Percentiles rank a stretch among this genome's conserved stretches.
phyloP scores from a whole-genome alignment of 2,113 vertebrate species.

The Eretmochelys imbricata region DNA sequence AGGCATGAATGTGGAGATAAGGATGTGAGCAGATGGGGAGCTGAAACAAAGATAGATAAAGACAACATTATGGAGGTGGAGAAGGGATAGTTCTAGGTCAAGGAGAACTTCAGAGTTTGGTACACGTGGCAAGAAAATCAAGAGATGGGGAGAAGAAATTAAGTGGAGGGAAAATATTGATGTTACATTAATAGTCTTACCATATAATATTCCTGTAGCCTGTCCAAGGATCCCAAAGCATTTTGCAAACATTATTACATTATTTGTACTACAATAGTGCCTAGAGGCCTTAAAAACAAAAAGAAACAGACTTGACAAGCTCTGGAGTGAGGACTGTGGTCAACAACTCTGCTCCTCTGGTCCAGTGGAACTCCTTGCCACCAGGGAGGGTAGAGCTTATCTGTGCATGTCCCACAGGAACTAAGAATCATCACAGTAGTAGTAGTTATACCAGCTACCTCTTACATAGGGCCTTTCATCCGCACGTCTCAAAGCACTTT shows the following conservation, averaged over 20 bases:
- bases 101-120: background rate
- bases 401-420: background rate
- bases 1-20: background rate
- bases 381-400: background rate
- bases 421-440: background rate
- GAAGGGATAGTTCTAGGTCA: background rate
- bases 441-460: background rate
- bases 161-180: background rate
- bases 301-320: background rate
- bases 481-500: background rate
- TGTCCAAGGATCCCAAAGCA: background rate
- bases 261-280: background rate
- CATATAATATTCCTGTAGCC: background rate
- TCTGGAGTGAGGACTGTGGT: background rate
- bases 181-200: accelerated
- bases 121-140: background rate
- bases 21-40: background rate
- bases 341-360: background rate
- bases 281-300: background rate
- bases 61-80: background rate
- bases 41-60: background rate
- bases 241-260: background rate
- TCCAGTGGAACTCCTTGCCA: background rate
- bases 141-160: background rate
- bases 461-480: background rate